Percentiles rank a stretch among this genome's conserved stretches.
Evolutionary conservation across 2,888 invertebrate genomes (phyloP).

Genomic region (Creontiades dilutus): DNA sequence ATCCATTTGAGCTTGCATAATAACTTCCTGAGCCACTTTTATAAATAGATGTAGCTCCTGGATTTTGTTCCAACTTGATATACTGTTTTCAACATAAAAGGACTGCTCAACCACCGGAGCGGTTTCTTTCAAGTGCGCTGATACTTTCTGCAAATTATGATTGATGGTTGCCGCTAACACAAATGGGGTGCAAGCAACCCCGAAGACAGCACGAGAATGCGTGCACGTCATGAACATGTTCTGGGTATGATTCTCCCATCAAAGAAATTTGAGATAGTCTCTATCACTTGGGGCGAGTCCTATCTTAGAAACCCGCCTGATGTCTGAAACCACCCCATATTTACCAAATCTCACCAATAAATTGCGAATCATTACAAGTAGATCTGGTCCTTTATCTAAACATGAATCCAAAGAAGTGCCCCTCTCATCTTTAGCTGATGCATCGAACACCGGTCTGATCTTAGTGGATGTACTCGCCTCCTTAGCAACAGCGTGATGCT

Average conservation of each 20-base stretch:
- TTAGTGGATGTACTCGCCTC: neutral
- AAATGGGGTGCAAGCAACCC: neutral
- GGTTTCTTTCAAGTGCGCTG: neutral
- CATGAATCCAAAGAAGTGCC: slow-evolving; percentile 3
- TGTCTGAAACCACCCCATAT: neutral
- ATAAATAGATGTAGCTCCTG: neutral
- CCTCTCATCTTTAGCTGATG: neutral
- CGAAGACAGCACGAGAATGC: neutral
- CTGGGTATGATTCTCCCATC: neutral
- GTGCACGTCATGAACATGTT: neutral
- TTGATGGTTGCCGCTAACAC: neutral
- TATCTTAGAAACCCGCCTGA: neutral
- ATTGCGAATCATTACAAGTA: neutral
- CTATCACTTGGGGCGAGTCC: neutral
- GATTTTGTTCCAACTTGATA: neutral
- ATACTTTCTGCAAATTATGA: neutral
- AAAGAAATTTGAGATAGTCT: slow-evolving; percentile 9
- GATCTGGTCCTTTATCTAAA: neutral
- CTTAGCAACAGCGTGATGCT: neutral
- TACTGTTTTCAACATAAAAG: neutral
- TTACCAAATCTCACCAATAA: neutral
- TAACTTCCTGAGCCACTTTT: neutral
- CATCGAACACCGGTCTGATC: slow-evolving; percentile 12
- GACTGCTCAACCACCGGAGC: neutral
- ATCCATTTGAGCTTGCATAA: neutral